A percentile compares a stretch with the other conserved stretches of the same genome.
Conservation (phyloP, 2,113 vertebrate species). For the Benitochromis conjunctus region DNA sequence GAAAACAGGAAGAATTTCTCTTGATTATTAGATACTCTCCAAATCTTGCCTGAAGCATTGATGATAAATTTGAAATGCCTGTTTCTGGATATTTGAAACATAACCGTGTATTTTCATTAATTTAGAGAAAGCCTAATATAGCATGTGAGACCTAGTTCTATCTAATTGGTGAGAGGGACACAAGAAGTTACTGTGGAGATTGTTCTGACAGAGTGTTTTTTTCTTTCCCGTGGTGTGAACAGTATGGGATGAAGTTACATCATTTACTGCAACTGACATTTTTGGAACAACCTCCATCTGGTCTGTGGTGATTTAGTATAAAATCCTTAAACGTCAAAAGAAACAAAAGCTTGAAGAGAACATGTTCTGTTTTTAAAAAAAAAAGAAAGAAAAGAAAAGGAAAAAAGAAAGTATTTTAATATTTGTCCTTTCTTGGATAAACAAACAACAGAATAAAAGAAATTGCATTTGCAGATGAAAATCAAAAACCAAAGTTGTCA, state of each 20-base stretch:
- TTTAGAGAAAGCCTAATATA: constrained; percentile 1
- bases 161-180: constrained; percentile 28
- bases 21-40: not conserved
- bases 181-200: constrained; percentile 53
- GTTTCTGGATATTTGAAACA: not conserved
- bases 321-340: constrained; percentile 26
- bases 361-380: constrained; percentile 15
- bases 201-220: constrained; percentile 48
- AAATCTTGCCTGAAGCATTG: not conserved
- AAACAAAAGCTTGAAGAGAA: constrained; percentile 24
- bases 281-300: constrained; percentile 63
- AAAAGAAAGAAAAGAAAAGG: no score
- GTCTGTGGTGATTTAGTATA: constrained; percentile 43
- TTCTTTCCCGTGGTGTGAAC: constrained; percentile 22
- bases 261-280: constrained; percentile 57
- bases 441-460: not conserved
- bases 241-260: constrained; percentile 55
- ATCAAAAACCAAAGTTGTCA: not conserved
- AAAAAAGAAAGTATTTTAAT: not conserved
- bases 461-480: not conserved
- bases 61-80: not conserved
- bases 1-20: not conserved
- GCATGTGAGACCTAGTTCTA: constrained; percentile 34
- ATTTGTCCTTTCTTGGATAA: not conserved
- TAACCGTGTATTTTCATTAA: not conserved